Percentiles rank a stretch among this genome's conserved stretches.
These are phyloP conservation scores for Platycheirus albimanus DNA, from an alignment of 2,888 invertebrate genomes.

Conservation along the genomic window DNA sequence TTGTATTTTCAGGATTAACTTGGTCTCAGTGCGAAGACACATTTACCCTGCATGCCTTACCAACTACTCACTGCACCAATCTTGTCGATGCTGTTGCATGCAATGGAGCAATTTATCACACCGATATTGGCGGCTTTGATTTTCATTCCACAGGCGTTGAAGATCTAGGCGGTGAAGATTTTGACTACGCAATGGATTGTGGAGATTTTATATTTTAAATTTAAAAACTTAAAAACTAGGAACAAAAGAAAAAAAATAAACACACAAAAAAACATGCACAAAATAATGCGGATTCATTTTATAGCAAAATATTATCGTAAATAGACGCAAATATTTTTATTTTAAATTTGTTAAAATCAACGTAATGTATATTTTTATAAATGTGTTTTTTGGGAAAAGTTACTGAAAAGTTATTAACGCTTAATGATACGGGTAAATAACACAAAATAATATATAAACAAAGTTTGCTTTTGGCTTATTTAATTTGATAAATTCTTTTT, in stretches of 20 bases:
- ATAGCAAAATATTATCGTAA: slow-evolving; percentile 39
- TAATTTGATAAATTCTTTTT: background rate
- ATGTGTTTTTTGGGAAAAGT: slow-evolving; percentile 71
- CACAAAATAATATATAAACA: slow-evolving; percentile 28
- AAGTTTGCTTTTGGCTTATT: background rate
- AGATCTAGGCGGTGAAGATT: slow-evolving; percentile 85
- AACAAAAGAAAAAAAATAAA: background rate
- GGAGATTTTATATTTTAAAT: slow-evolving; percentile 88
- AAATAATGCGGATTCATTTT: slow-evolving; percentile 40
- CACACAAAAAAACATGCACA: background rate
- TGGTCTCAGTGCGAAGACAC: slow-evolving; percentile 88
- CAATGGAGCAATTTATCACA: slow-evolving; percentile 86
- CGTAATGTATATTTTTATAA: slow-evolving; percentile 66
- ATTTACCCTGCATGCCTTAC: slow-evolving; percentile 86
- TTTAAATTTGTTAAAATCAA: slow-evolving; percentile 49
- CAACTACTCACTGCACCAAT: slow-evolving; percentile 86
- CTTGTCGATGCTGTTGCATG: slow-evolving; percentile 84
- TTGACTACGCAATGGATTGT: slow-evolving; percentile 88
- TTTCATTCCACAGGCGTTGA: slow-evolving; percentile 83
- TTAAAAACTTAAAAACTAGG: background rate
- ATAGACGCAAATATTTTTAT: slow-evolving; percentile 41
- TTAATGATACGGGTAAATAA: slow-evolving; percentile 70
- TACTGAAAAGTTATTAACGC: slow-evolving; percentile 69
- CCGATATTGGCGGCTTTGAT: slow-evolving; percentile 86
- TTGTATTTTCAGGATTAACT: slow-evolving; percentile 83